Evolutionary conservation across 2,888 invertebrate genomes (phyloP).

Genomic region (Isoperla grammatica): DNA sequence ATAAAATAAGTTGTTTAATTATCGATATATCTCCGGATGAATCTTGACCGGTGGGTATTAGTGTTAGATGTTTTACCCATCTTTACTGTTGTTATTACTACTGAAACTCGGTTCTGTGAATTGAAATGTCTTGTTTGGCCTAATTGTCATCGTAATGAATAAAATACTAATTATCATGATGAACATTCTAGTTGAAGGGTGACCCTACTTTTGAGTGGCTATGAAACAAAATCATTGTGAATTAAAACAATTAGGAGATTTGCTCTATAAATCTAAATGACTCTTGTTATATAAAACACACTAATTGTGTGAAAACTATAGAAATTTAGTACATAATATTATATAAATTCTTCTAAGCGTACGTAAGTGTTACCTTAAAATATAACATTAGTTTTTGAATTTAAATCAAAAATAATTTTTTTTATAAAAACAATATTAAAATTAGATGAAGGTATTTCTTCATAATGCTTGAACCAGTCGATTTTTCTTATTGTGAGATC

Average conservation of each 20-base stretch:
- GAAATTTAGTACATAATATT: not conserved
- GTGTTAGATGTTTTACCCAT: constrained; percentile 8
- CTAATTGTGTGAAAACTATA: not conserved
- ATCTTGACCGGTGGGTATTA: not conserved
- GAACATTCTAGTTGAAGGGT: too few species aligned
- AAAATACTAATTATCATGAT: too few species aligned
- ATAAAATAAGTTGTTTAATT: not conserved
- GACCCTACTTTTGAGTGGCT: too few species aligned
- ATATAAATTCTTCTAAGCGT: constrained; percentile 27
- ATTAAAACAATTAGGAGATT: constrained; percentile 1
- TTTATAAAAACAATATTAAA: constrained; percentile 16
- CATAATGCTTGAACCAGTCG: too few species aligned
- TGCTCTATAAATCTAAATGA: not conserved
- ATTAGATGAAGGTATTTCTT: not conserved
- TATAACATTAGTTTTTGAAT: constrained; percentile 22
- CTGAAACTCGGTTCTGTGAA: constrained; percentile 31
- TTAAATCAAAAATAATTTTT: constrained; percentile 26
- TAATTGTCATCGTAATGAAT: constrained; percentile 28
- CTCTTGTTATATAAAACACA: constrained; percentile 1
- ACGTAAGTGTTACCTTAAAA: constrained; percentile 29
- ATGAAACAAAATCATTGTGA: constrained; percentile 5
- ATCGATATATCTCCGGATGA: not conserved
- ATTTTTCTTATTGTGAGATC: not conserved
- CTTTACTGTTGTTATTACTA: constrained; percentile 24
- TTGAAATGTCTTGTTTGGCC: constrained; percentile 31